Evolutionary conservation across 2,888 invertebrate genomes (phyloP).

Genomic region (Spisula subtruncata): DNA sequence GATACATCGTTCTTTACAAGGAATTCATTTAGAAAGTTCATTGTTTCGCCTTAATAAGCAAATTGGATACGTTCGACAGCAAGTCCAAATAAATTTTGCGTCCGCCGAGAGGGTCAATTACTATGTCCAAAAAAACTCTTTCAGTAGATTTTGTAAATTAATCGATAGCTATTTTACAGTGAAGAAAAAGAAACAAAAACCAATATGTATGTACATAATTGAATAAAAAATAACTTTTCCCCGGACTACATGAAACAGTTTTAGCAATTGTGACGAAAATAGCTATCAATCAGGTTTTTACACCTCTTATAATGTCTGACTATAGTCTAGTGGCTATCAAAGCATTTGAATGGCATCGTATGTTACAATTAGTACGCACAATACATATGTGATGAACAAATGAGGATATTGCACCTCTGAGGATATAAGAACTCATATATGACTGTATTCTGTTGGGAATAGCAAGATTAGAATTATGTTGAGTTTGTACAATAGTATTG

Average conservation of each 20-base stretch:
- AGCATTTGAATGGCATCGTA: too few species aligned
- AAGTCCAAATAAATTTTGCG: background rate
- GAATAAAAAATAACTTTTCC: background rate
- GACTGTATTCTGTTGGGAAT: too few species aligned
- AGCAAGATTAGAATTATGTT: too few species aligned
- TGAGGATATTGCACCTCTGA: too few species aligned
- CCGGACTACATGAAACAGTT: background rate
- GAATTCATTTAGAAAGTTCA: background rate
- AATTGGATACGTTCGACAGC: background rate
- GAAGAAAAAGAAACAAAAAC: background rate
- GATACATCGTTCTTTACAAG: background rate
- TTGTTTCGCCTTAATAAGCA: background rate
- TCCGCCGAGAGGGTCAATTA: background rate
- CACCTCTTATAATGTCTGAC: too few species aligned
- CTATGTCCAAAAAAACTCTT: background rate
- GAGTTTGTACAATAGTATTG: too few species aligned
- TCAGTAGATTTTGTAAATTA: too few species aligned
- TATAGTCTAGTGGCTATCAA: too few species aligned
- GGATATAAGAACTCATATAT: too few species aligned
- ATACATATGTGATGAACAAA: too few species aligned
- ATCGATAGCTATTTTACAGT: too few species aligned
- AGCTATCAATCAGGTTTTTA: background rate
- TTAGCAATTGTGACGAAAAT: background rate
- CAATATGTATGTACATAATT: constrained; percentile 15
- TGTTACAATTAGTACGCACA: too few species aligned